Percentiles rank a stretch among this genome's conserved stretches.
Conservation (phyloP, 1,140 invertebrate genomes). For the Dinoponera quadriceps region DNA sequence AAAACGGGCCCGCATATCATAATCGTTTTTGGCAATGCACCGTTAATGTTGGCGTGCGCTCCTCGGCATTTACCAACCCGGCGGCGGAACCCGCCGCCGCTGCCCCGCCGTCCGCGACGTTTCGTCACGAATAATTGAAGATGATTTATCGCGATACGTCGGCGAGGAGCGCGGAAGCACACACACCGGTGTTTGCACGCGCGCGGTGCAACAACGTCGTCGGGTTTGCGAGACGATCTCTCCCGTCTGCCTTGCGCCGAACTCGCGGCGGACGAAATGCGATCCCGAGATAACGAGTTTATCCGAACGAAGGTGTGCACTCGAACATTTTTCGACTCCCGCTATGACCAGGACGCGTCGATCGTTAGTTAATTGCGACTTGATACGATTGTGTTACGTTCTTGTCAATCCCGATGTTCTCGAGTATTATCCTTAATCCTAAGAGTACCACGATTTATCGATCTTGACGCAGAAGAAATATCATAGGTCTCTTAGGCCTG, state of each 20-base stretch:
- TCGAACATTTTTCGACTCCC: background rate
- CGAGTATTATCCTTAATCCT: no score
- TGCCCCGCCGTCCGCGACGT: constrained; percentile 13
- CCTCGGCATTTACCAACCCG: background rate
- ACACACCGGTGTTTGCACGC: background rate
- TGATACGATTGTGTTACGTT: no score
- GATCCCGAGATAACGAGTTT: no score
- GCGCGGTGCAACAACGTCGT: background rate
- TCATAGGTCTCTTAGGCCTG: no score
- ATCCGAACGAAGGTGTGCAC: background rate
- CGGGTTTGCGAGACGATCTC: constrained; percentile 8
- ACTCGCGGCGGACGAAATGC: background rate
- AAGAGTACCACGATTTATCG: no score
- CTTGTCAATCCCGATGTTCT: no score
- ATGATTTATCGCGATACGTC: constrained; percentile 30
- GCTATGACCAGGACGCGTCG: no score
- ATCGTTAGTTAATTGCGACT: no score
- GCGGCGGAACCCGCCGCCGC: background rate
- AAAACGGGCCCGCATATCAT: constrained; percentile 35
- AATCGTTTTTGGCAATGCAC: constrained; percentile 55
- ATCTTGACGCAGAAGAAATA: no score
- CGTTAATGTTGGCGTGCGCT: constrained; percentile 45
- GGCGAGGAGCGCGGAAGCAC: no score
- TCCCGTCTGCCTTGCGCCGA: background rate
- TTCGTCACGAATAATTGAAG: constrained; percentile 48